phyloP scores from a whole-genome alignment of 2,888 invertebrate genomes.

The Tanytarsus gracilentus region DNA sequence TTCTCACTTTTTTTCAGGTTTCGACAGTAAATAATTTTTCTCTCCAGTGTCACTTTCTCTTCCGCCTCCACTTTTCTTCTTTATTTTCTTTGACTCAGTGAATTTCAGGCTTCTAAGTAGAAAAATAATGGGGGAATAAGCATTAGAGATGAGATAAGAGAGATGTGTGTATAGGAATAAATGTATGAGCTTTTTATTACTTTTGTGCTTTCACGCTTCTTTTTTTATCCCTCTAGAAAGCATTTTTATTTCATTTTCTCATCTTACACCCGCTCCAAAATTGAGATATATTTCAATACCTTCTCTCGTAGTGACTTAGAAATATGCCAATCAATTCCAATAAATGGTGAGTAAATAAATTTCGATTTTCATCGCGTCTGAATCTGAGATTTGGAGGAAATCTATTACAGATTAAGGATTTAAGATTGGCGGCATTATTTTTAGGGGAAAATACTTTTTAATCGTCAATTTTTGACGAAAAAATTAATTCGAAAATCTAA shows the following conservation, averaged over 20 bases:
- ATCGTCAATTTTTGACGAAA: too few species aligned
- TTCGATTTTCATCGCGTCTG: neutral
- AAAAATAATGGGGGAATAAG: neutral
- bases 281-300: slow-evolving; percentile 22
- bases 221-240: slow-evolving; percentile 7
- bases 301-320: neutral
- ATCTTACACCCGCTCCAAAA: too few species aligned
- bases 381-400: neutral
- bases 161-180: slow-evolving; percentile 25
- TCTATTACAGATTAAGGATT: too few species aligned
- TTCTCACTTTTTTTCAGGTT: too few species aligned
- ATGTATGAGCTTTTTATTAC: slow-evolving; percentile 29
- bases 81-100: neutral
- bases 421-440: neutral
- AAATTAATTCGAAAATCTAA: too few species aligned
- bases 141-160: slow-evolving; percentile 11
- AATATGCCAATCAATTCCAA: slow-evolving; percentile 27
- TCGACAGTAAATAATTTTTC: too few species aligned
- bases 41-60: too few species aligned
- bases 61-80: too few species aligned
- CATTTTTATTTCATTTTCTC: too few species aligned
- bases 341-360: slow-evolving; percentile 16
- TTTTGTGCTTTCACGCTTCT: neutral
- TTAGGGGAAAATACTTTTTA: neutral
- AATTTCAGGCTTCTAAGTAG: neutral